Conservation (phyloP, 2,113 vertebrate species). For the Lamprologus lemairii region DNA sequence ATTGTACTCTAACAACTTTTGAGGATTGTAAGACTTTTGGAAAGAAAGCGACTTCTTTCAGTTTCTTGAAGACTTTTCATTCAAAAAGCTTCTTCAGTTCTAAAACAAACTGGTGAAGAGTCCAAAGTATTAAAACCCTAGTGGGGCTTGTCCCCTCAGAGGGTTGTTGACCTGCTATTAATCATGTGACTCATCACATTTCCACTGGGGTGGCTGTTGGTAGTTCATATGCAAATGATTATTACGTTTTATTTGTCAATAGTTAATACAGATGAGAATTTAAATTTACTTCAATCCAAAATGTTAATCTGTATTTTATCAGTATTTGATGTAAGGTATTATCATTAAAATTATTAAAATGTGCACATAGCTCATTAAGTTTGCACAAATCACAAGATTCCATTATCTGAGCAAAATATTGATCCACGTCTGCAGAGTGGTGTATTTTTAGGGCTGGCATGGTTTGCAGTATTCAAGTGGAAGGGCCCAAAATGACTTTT, state of each 20-base stretch:
- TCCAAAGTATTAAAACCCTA: not conserved
- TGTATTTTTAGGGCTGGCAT: not conserved
- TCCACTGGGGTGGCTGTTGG: not conserved
- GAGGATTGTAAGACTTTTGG: not conserved
- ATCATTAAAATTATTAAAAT: not conserved
- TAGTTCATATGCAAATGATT: not conserved
- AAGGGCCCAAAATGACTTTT: rapidly evolving
- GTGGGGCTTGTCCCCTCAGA: not conserved
- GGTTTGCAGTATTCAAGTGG: not conserved
- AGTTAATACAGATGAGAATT: not conserved
- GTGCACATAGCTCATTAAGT: not conserved
- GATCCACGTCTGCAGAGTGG: not conserved
- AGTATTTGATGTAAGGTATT: not conserved
- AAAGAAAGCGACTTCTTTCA: not conserved
- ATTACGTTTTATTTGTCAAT: not conserved
- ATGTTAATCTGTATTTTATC: not conserved
- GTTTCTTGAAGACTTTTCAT: not conserved
- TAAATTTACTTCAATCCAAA: not conserved
- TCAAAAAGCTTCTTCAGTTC: not conserved
- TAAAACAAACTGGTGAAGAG: not conserved
- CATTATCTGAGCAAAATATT: not conserved
- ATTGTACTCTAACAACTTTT: not conserved
- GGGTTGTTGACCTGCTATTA: not conserved
- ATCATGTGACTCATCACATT: not conserved
- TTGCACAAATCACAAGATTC: not conserved